phyloP scores from a whole-genome alignment of 2,797 vertebrate genomes.

The Cyclura pinguis region DNA sequence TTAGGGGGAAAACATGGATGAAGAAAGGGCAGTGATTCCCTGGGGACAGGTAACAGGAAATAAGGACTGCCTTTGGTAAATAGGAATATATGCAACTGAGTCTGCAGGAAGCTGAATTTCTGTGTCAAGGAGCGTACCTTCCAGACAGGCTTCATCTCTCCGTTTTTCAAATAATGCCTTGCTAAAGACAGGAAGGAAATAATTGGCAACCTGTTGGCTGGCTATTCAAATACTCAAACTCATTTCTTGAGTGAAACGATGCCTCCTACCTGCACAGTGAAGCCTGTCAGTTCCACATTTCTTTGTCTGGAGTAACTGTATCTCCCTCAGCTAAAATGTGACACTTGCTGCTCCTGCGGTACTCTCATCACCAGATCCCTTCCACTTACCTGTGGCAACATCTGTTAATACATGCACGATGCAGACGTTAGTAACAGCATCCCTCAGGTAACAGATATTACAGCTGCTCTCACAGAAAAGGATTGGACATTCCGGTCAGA shows the following conservation, averaged over 20 bases:
- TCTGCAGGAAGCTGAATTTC: background rate
- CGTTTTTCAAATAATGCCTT: constrained; percentile 8
- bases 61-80: background rate
- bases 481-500: background rate
- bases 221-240: background rate
- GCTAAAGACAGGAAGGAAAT: constrained; percentile 22
- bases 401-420: constrained; percentile 11
- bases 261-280: background rate
- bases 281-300: background rate
- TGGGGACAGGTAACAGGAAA: background rate
- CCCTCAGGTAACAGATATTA: constrained; percentile 1
- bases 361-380: constrained; percentile 11
- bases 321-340: background rate
- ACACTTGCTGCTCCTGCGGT: background rate
- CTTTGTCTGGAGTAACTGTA: constrained; percentile 6
- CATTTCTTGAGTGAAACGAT: constrained; percentile 6
- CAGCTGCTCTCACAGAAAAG: background rate
- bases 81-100: background rate
- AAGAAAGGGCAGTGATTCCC: background rate
- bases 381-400: background rate
- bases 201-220: constrained; percentile 11
- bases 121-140: background rate
- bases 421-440: constrained; percentile 15
- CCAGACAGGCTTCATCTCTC: background rate
- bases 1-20: background rate